Evolutionary conservation across 1,140 invertebrate species (phyloP).

Genomic region (Oppia nitens): DNA sequence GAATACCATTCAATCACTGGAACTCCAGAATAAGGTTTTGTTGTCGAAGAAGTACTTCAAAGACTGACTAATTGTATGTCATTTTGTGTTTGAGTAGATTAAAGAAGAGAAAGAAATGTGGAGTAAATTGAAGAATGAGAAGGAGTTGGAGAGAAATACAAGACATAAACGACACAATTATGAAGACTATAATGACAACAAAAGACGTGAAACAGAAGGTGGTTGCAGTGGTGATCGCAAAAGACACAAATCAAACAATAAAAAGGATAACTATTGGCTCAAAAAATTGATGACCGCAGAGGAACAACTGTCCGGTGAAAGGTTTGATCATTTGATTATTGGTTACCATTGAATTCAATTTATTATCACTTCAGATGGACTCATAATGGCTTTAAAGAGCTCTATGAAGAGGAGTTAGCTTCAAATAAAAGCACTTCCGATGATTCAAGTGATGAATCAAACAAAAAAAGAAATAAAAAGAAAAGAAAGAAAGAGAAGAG

Average conservation of each 20-base stretch:
- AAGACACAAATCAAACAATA: not conserved
- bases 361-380: constrained; percentile 25
- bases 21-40: constrained; percentile 8
- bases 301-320: not conserved
- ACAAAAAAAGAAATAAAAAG: constrained; percentile 4
- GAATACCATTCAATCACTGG: constrained; percentile 5
- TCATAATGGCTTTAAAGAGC: constrained; percentile 28
- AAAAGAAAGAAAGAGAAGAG: not conserved
- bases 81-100: not conserved
- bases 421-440: constrained; percentile 1
- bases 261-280: not conserved
- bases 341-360: not conserved
- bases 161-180: not conserved
- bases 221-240: not conserved
- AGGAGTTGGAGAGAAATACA: not conserved
- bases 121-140: not conserved
- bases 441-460: constrained; percentile 8
- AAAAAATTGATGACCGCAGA: constrained; percentile 8
- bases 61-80: not conserved
- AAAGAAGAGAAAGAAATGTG: constrained; percentile 10
- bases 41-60: not conserved
- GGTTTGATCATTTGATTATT: not conserved
- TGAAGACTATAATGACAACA: not conserved
- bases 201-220: not conserved
- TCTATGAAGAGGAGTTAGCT: constrained; percentile 28